A percentile compares a stretch with the other conserved stretches of the same genome.
Conservation (phyloP, 2,888 invertebrate species). For the Parelbella ahira region DNA sequence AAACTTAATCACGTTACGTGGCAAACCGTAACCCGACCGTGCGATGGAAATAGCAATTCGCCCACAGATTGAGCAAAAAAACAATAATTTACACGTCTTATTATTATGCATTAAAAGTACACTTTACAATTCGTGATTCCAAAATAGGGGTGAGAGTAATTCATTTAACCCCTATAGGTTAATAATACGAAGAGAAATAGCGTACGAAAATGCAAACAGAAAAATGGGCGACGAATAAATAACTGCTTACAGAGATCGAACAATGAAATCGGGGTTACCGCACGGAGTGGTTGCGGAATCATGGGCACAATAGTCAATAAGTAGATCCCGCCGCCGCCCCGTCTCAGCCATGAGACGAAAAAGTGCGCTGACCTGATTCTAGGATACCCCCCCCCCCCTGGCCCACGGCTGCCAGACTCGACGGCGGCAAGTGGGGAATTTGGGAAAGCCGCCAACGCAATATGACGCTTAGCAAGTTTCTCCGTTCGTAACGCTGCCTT, state of each 20-base stretch:
- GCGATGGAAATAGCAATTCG: no score
- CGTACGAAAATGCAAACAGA: constrained; percentile 5
- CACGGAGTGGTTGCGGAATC: constrained; percentile 11
- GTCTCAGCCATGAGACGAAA: constrained; percentile 46
- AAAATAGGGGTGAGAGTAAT: no score
- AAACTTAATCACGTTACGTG: no score
- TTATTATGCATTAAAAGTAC: no score
- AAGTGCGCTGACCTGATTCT: constrained; percentile 59
- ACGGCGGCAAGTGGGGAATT: constrained; percentile 43
- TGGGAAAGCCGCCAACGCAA: constrained; percentile 32
- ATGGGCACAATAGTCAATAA: constrained; percentile 21
- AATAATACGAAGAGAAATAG: constrained; percentile 1
- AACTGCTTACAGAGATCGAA: constrained; percentile 13
- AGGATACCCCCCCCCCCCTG: constrained; percentile 25
- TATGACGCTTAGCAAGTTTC: constrained; percentile 26
- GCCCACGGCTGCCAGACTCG: constrained; percentile 42
- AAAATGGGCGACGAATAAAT: constrained; percentile 15
- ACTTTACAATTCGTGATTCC: no score
- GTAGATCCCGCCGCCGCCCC: constrained; percentile 42
- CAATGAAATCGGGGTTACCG: constrained; percentile 21
- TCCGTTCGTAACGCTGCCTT: constrained; percentile 9
- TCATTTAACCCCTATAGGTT: no score
- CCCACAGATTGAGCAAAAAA: no score
- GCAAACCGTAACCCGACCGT: no score
- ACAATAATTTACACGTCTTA: no score